Evolutionary conservation across 1,140 invertebrate species (phyloP).

Genomic region (Pachyrhynchus sulphureomaculatus): DNA sequence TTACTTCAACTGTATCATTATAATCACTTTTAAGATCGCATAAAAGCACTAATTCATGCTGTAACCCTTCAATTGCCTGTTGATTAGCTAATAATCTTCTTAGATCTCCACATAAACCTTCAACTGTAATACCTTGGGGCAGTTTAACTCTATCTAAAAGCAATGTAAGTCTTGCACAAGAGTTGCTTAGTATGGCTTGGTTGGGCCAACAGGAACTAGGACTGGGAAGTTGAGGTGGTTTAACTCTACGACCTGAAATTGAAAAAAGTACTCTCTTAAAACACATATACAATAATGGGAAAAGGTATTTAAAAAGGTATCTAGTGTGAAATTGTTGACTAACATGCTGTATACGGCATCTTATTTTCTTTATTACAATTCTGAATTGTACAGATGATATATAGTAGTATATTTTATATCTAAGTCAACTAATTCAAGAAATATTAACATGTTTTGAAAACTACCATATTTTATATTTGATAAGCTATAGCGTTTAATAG

Average conservation of each 20-base stretch:
- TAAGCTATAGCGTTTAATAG: too few species aligned
- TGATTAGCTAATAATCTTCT: slow-evolving; percentile 66
- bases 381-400: too few species aligned
- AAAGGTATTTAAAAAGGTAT: too few species aligned
- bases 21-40: slow-evolving; percentile 78
- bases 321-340: too few species aligned
- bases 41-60: slow-evolving; percentile 65
- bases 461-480: too few species aligned
- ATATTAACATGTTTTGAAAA: too few species aligned
- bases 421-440: too few species aligned
- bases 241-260: slow-evolving; percentile 60
- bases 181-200: slow-evolving; percentile 63
- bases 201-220: slow-evolving; percentile 80
- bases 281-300: too few species aligned
- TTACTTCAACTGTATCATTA: slow-evolving; percentile 85
- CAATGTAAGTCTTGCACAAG: slow-evolving; percentile 74
- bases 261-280: too few species aligned
- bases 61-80: slow-evolving; percentile 56
- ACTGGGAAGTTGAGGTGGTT: slow-evolving; percentile 71
- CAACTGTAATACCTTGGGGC: slow-evolving; percentile 69
- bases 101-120: slow-evolving; percentile 68
- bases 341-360: too few species aligned
- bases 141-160: slow-evolving; percentile 67
- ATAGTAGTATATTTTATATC: too few species aligned
- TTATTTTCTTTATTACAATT: too few species aligned